These are phyloP conservation scores for Keiferia lycopersicella DNA, from an alignment of 2,888 invertebrate genomes.

Conservation along the genomic window DNA sequence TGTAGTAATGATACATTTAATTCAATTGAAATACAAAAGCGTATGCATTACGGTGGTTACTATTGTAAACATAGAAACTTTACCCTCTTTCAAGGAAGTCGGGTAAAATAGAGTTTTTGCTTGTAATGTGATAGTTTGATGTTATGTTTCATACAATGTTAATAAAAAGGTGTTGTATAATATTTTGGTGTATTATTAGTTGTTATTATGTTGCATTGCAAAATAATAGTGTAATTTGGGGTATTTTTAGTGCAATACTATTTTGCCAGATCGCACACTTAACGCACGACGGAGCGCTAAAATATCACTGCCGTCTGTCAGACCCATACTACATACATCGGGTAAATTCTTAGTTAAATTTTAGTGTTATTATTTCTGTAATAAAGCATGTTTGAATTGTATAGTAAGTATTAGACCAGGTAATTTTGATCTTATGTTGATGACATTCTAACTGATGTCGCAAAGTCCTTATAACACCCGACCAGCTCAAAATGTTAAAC, in stretches of 20 bases:
- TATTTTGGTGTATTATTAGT: constrained; percentile 1
- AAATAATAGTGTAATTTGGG: neutral
- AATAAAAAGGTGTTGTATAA: constrained; percentile 11
- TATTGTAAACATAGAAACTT: neutral
- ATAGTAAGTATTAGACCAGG: too few species aligned
- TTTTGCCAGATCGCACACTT: too few species aligned
- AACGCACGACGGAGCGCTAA: too few species aligned
- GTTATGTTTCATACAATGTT: constrained; percentile 5
- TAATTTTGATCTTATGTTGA: too few species aligned
- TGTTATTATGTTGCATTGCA: neutral
- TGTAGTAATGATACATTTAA: neutral
- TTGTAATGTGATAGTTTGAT: constrained; percentile 13
- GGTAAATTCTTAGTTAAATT: too few species aligned
- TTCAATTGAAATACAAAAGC: neutral
- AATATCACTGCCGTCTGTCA: too few species aligned
- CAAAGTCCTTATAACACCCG: neutral
- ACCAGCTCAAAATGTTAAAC: neutral
- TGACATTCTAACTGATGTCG: too few species aligned
- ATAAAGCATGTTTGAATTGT: too few species aligned
- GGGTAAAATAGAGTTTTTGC: constrained; percentile 3
- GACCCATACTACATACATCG: too few species aligned
- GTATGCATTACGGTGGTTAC: constrained; percentile 14
- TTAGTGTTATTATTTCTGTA: too few species aligned
- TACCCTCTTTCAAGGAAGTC: too few species aligned
- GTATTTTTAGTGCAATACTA: neutral